These are phyloP conservation scores for Epinotia nisella DNA, from an alignment of 2,888 invertebrate species.

Conservation along the genomic window DNA sequence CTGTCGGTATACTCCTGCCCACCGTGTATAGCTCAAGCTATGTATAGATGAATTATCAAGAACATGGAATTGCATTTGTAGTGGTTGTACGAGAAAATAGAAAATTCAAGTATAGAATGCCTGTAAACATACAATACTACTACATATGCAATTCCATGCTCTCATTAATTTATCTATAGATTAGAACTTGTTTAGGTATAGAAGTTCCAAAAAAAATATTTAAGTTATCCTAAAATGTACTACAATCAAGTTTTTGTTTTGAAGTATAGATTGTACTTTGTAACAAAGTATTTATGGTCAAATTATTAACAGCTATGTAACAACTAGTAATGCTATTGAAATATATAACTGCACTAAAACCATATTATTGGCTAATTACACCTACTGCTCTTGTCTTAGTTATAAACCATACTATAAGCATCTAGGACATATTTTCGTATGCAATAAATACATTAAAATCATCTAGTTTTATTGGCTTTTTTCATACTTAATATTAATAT, in stretches of 20 bases:
- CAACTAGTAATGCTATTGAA: conserved; percentile 6
- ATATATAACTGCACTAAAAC: conserved; percentile 25
- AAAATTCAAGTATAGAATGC: too few species aligned
- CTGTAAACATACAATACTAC: too few species aligned
- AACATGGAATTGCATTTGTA: too few species aligned
- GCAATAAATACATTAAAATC: conserved; percentile 70
- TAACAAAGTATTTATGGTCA: conserved; percentile 28
- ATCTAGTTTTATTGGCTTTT: conserved; percentile 44
- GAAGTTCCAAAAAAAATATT: conserved; percentile 21
- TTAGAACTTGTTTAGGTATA: conserved; percentile 1
- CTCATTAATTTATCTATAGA: too few species aligned
- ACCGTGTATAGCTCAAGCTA: neutral
- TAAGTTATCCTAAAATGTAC: conserved; percentile 17
- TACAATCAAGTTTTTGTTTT: conserved; percentile 15
- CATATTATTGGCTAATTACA: conserved; percentile 9
- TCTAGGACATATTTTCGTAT: conserved; percentile 79
- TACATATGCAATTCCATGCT: too few species aligned
- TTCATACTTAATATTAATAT: neutral
- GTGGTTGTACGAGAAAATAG: too few species aligned
- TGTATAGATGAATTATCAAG: too few species aligned
- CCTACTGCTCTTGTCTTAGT: conserved; percentile 12
- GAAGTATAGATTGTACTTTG: conserved; percentile 27
- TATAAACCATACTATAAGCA: conserved; percentile 68
- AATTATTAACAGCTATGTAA: conserved; percentile 29
- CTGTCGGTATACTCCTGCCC: too few species aligned